These are phyloP conservation scores for Coendou prehensilis DNA, from an alignment of 2,797 vertebrate genomes.

Conservation along the genomic window DNA sequence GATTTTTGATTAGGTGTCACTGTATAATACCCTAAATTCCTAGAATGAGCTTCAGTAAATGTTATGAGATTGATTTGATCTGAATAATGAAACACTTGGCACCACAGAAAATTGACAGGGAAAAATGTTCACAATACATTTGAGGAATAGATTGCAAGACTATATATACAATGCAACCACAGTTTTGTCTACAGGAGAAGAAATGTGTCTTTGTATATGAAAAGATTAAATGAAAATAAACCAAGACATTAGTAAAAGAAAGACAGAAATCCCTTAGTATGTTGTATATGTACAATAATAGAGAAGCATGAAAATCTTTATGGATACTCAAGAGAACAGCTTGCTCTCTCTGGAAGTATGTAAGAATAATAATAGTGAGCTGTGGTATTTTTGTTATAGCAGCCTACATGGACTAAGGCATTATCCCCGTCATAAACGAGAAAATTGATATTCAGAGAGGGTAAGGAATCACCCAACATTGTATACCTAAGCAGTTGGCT, in stretches of 20 bases:
- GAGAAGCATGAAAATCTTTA: background rate
- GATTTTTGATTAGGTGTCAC: background rate
- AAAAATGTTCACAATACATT: constrained; percentile 27
- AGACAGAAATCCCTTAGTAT: constrained; percentile 6
- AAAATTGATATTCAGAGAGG: background rate
- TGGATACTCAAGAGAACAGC: background rate
- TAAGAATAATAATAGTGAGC: constrained; percentile 13
- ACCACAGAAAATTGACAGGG: background rate
- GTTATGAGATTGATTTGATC: background rate
- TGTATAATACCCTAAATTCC: background rate
- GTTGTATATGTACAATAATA: background rate
- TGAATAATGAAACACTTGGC: background rate
- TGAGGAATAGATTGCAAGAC: background rate
- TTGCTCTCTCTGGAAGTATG: background rate
- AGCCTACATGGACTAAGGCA: background rate
- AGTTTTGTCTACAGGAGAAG: constrained; percentile 41
- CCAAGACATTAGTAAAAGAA: background rate
- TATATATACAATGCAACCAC: background rate
- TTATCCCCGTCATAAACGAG: background rate
- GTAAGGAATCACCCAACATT: background rate
- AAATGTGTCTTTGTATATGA: background rate
- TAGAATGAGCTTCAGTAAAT: constrained; percentile 25
- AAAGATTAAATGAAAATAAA: constrained; percentile 14
- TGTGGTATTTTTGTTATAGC: background rate
- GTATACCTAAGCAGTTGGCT: background rate